These are phyloP conservation scores for Drosophila conformis DNA, from an alignment of 2,888 invertebrate species.

Conservation along the genomic window DNA sequence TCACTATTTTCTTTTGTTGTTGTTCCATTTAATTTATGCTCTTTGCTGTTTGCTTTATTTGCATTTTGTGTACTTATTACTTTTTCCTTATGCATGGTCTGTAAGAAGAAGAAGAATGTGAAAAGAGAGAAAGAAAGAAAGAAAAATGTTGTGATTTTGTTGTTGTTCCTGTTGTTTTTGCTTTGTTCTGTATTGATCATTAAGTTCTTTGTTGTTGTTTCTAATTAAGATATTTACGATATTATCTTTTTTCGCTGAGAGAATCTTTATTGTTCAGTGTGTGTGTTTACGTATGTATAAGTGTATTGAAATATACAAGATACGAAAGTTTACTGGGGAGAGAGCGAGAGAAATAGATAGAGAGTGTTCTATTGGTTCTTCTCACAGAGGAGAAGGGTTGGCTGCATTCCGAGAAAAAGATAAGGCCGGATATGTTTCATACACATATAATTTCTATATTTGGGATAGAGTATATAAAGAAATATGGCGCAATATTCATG, in stretches of 20 bases:
- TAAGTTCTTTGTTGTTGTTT: not conserved
- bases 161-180: slow-evolving; percentile 1
- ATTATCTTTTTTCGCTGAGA: not conserved
- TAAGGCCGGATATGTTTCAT: slow-evolving; percentile 32
- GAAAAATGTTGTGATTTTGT: slow-evolving; percentile 21
- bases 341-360: not conserved
- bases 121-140: slow-evolving; percentile 28
- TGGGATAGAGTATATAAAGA: not conserved
- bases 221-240: slow-evolving; percentile 11
- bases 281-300: not conserved
- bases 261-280: slow-evolving; percentile 8
- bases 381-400: slow-evolving; percentile 18
- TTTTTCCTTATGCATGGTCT: slow-evolving; percentile 77
- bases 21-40: slow-evolving; percentile 78
- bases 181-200: not conserved
- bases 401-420: slow-evolving; percentile 17
- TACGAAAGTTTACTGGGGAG: not conserved
- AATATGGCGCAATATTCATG: slow-evolving; percentile 16
- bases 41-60: slow-evolving; percentile 70
- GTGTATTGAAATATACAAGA: not conserved
- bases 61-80: slow-evolving; percentile 67
- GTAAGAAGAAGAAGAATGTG: slow-evolving; percentile 50
- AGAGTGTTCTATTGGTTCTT: not conserved
- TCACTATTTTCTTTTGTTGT: slow-evolving; percentile 77
- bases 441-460: not conserved